Conservation (phyloP, 2,888 invertebrate genomes). For the Aphodius sticticus region DNA sequence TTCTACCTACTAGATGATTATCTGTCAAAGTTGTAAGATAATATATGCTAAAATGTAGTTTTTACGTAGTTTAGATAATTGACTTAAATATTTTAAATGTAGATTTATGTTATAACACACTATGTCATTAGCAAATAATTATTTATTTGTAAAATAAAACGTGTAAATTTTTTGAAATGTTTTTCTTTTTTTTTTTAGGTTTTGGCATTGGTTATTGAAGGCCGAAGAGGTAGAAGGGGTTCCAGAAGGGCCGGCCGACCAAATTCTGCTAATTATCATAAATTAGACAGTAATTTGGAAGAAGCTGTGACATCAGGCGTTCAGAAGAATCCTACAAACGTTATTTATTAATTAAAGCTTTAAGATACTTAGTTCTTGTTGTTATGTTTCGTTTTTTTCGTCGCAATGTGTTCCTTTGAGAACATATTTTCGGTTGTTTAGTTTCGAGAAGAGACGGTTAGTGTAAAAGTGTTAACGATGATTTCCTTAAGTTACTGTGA, state of each 20-base stretch:
- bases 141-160: too few relatives aligned
- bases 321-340: conserved; percentile 64
- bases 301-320: conserved; percentile 71
- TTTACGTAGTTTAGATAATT: too few relatives aligned
- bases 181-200: conserved; percentile 61
- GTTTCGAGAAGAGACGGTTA: too few relatives aligned
- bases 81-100: too few relatives aligned
- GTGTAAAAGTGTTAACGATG: background rate
- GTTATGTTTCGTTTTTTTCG: background rate
- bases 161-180: conserved; percentile 13
- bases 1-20: too few relatives aligned
- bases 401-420: background rate
- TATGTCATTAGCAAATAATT: too few relatives aligned
- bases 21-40: too few relatives aligned
- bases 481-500: background rate
- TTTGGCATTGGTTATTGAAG: conserved; percentile 70
- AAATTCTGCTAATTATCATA: conserved; percentile 70
- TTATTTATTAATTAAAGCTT: conserved; percentile 62
- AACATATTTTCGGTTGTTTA: too few relatives aligned
- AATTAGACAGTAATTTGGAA: conserved; percentile 72
- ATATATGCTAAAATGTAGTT: too few relatives aligned
- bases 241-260: conserved; percentile 62
- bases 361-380: background rate
- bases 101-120: too few relatives aligned
- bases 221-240: conserved; percentile 60